Percentiles rank a stretch among this genome's conserved stretches.
phyloP scores from a whole-genome alignment of 2,888 invertebrate genomes.

The Tipula helvola region DNA sequence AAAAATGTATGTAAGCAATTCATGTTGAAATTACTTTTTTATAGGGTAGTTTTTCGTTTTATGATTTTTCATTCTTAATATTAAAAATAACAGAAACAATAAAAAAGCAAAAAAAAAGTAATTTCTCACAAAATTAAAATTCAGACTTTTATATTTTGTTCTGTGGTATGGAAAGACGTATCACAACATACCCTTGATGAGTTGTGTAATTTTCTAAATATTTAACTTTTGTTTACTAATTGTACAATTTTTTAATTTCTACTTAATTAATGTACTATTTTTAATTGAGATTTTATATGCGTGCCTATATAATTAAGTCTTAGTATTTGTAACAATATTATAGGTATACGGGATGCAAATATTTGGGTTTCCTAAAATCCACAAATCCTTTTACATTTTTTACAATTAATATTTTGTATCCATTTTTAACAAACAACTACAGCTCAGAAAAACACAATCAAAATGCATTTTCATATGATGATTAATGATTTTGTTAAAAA shows the following conservation, averaged over 20 bases:
- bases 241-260: background rate
- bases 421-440: background rate
- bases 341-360: background rate
- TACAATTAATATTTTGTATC: background rate
- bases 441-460: background rate
- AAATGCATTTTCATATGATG: conserved; percentile 5
- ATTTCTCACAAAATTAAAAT: conserved; percentile 4
- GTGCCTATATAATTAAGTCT: background rate
- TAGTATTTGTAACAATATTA: background rate
- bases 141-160: background rate
- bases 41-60: conserved; percentile 9
- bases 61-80: conserved; percentile 6
- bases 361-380: background rate
- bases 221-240: background rate
- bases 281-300: background rate
- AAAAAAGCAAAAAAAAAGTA: background rate
- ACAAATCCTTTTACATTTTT: background rate
- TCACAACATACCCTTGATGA: background rate
- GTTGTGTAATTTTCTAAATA: background rate
- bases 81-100: conserved; percentile 4
- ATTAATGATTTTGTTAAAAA: conserved; percentile 6
- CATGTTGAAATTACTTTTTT: conserved; percentile 9
- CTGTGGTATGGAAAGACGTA: background rate
- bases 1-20: conserved; percentile 4
- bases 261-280: background rate